Evolutionary conservation across 2,888 invertebrate genomes (phyloP), one percentile per base, ranked within the genome.

Genomic region (Brachyopa scutellaris): DNA sequence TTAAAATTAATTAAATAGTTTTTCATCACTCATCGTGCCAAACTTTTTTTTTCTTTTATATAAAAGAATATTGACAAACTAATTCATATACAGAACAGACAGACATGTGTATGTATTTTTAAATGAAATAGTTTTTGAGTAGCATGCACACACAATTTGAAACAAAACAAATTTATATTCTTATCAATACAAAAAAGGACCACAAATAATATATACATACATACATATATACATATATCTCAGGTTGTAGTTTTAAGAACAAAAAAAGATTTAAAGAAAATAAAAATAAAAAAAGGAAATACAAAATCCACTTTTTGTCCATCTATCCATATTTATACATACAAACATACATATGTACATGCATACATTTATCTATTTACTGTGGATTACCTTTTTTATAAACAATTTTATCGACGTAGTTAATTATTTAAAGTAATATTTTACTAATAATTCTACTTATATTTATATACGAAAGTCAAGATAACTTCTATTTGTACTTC

Each of bases 211-310:
- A 26, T 5, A 70, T 53, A 69, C 66, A 76, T n/a, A n/a, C n/a
- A n/a, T n/a, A n/a, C n/a, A n/a, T n/a, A n/a, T n/a, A n/a, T n/a
- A n/a, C n/a, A n/a, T n/a, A 73, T 74, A 69, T 84, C 74, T 85
- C 83, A 82, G 84, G 76, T 77, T 72, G 59, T 84, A 84, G 83
- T 76, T 67, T 76, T 76, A 78, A 74, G 72, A 72, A 70, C 36
- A 49, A 84, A 80, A 70, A 76, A 73, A 42, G 73, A 70, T 53
- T 69, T 33, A 29, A 76, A 26, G 26, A 26, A 51, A 57, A 66
- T 23, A 64, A 51, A 59, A 38, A 73, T 64, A 64, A 77, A 38
- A 31, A 53, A n/a, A n/a, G n/a, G n/a, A n/a, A 77, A 67, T 21
- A 70, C 38, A 31, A 47, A 64, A 51, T 33, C 47, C 40, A 59